Base-by-base conservation (phyloP, 2,113 vertebrate species). In the Trichechus manatus region DNA sequence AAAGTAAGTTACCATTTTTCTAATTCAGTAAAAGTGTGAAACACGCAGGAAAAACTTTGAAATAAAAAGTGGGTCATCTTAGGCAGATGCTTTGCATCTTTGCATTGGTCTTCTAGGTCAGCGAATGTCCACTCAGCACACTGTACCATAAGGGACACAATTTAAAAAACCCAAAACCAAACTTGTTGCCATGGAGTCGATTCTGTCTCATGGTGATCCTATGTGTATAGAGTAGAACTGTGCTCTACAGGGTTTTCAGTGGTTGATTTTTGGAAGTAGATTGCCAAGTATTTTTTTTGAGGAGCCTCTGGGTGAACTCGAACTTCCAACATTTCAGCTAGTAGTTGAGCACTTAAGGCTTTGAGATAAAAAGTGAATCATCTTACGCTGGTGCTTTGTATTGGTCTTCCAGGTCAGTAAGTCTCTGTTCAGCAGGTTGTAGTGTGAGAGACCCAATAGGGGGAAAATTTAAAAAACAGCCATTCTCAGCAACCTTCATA, bases 1-100 rank as follows among this genome's bases (percentile, higher is more conserved):
- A 97, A 87, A 79, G 25, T 33, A 63, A 14, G 53, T 77, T 61
- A 44, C 66, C 9, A 78, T 61, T 80, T 90, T 92, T 84, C 39
- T 68, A 93, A 83, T 0, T 5, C 39, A 92, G 50, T 17, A 53
- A 74, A 92, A 89, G 3, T 14, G 3, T 92, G 64, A 90, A 93
- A 74, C 3, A 31, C 68, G 19, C 1, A 92, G 50, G 29, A 59
- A 36, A n/a, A 61, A 3, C 39, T 93, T 79, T 63, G 39, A 78
- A 86, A 94, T 81, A 68, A 75, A 79, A 85, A 53, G 59, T 31
- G 22, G 33, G 31, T 85, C 44, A 72, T 74, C 1, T 2, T 15
- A 39, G 53, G 42, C 68, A 50, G 36, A 2, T 63, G 27, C 31
- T 89, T 74, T 70, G 31, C 9, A 17, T 75, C 31, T 89, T 74